These are phyloP conservation scores for Neotragus pygmaeus DNA, from an alignment of 2,113 vertebrate genomes.

Conservation along the genomic window DNA sequence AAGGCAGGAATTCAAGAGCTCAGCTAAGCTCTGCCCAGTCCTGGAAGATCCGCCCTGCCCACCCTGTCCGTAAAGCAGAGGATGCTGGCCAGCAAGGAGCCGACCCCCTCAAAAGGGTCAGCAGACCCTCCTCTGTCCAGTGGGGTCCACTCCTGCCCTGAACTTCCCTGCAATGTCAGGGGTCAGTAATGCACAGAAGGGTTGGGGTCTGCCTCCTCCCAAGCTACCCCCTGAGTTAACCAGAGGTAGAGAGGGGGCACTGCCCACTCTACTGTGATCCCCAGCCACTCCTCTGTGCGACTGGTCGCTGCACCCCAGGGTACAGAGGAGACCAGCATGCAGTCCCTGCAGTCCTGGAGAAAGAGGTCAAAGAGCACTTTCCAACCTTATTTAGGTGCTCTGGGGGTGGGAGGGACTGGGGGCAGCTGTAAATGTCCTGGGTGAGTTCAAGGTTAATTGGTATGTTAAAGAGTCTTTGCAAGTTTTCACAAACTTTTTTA, in stretches of 20 bases:
- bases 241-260: background rate
- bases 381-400: too few relatives aligned
- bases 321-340: accelerated
- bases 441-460: background rate
- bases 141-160: background rate
- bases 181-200: background rate
- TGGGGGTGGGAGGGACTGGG: accelerated
- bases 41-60: too few relatives aligned
- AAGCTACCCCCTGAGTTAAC: too few relatives aligned
- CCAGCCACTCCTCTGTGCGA: background rate
- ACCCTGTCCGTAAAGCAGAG: background rate
- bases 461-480: background rate
- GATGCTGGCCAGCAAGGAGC: accelerated
- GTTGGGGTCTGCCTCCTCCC: accelerated
- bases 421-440: accelerated
- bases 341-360: accelerated
- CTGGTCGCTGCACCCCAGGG: background rate
- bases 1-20: background rate
- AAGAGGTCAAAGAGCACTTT: accelerated
- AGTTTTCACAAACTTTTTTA: background rate
- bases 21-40: accelerated
- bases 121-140: too few relatives aligned
- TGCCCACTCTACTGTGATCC: background rate
- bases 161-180: background rate
- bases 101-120: accelerated